Evolutionary conservation across 2,797 vertebrate genomes (phyloP).

Genomic region (Darevskia nairensis): DNA sequence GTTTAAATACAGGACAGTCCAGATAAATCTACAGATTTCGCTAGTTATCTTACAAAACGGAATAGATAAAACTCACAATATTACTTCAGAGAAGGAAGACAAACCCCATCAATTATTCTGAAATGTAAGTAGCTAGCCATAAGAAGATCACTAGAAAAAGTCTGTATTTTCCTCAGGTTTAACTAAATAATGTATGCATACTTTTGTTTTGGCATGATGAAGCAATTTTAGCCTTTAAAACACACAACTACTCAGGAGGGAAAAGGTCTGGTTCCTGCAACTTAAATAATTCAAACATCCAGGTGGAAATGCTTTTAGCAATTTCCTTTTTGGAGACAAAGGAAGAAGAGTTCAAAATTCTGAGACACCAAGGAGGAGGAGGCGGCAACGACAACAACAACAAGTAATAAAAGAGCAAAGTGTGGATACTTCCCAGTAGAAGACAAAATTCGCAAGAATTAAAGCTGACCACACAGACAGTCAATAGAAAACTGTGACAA

Average conservation of each 20-base stretch:
- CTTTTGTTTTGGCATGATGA: conserved; percentile 95
- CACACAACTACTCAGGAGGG: conserved; percentile 87
- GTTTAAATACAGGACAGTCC: conserved; percentile 50
- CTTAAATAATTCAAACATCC: conserved; percentile 93
- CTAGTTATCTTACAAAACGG: conserved; percentile 71
- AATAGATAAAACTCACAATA: conserved; percentile 76
- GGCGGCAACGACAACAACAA: conserved; percentile 30
- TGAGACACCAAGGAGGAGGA: conserved; percentile 58
- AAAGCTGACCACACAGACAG: conserved; percentile 58
- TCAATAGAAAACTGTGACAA: conserved; percentile 48
- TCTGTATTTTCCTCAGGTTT: conserved; percentile 90
- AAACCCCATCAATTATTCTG: conserved; percentile 78
- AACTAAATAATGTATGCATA: conserved; percentile 97
- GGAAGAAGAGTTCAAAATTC: conserved; percentile 79
- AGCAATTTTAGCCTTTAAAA: conserved; percentile 96
- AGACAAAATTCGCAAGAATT: conserved; percentile 67
- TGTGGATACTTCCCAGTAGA: conserved; percentile 62
- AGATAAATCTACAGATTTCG: conserved; percentile 70
- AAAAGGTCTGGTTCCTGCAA: conserved; percentile 90
- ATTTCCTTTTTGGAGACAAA: conserved; percentile 85
- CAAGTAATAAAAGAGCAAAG: conserved; percentile 69
- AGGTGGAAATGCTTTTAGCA: conserved; percentile 89
- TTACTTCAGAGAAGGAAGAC: conserved; percentile 73
- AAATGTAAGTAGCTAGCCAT: conserved; percentile 86
- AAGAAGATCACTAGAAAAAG: conserved; percentile 86